Conservation (phyloP, 2,113 vertebrate species). For the Xenus cinereus region DNA sequence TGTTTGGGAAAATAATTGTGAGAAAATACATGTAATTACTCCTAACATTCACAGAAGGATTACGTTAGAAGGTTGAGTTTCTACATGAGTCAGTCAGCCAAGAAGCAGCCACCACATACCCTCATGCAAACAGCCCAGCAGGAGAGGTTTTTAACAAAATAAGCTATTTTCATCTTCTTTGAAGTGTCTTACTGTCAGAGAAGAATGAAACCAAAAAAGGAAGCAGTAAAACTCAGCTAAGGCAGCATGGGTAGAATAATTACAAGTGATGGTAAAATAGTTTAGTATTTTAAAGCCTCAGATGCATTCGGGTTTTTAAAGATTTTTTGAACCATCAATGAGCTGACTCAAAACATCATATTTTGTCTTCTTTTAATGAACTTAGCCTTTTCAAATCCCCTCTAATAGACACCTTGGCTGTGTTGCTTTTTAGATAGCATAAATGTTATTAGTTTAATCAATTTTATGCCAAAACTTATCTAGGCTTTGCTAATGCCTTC, state of each 20-base stretch:
- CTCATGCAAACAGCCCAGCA: not conserved
- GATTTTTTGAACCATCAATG: not conserved
- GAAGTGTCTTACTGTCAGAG: not conserved
- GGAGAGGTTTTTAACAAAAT: not conserved
- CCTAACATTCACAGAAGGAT: not conserved
- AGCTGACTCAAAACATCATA: not conserved
- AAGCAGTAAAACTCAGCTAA: not conserved
- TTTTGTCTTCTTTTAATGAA: not conserved
- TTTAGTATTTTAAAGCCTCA: not conserved
- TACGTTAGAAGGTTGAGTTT: not conserved
- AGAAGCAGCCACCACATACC: not conserved
- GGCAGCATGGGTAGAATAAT: not conserved
- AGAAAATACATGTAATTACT: not conserved
- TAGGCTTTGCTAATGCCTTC: not conserved
- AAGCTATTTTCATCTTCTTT: not conserved
- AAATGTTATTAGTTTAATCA: not conserved
- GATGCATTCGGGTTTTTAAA: not conserved
- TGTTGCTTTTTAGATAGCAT: not conserved
- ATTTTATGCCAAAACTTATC: constrained; percentile 5
- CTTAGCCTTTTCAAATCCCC: not conserved
- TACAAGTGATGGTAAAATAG: not conserved
- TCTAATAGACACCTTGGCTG: not conserved
- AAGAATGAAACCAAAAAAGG: not conserved
- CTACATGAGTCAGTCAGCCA: not conserved
- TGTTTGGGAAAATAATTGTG: not conserved